A percentile compares a stretch with the other conserved stretches of the same genome.
Conservation (phyloP, 1,140 invertebrate genomes). For the Drosophila seguyi region DNA sequence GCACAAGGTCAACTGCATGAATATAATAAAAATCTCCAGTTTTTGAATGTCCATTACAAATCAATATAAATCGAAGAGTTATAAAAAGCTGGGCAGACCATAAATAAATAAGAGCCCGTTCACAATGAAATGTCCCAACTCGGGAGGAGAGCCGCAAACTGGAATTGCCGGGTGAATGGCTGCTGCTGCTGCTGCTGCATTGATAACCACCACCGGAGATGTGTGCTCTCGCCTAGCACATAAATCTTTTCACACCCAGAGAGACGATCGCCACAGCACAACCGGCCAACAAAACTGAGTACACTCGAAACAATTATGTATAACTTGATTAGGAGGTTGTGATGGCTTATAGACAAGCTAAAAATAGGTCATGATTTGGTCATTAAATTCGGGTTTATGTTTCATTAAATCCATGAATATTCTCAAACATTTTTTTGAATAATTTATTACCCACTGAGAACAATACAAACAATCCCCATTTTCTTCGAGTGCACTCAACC, state of each 20-base stretch:
- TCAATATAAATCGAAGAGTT: slow-evolving; percentile 83
- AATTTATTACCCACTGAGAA: not conserved
- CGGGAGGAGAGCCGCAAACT: slow-evolving; percentile 54
- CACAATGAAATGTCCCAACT: slow-evolving; percentile 76
- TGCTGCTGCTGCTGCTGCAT: slow-evolving; percentile 59
- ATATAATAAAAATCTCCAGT: slow-evolving; percentile 49
- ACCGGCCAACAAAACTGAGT: slow-evolving; percentile 8
- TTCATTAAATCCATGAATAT: too few relatives aligned
- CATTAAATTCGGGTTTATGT: too few relatives aligned
- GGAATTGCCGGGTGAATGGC: slow-evolving; percentile 79
- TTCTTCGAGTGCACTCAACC: slow-evolving; percentile 18
- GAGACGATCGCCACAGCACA: slow-evolving; percentile 20
- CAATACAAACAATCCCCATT: not conserved
- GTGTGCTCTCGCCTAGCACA: slow-evolving; percentile 65
- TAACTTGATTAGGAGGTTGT: too few relatives aligned
- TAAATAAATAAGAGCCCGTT: slow-evolving; percentile 72
- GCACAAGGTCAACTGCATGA: slow-evolving; percentile 73
- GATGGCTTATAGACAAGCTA: too few relatives aligned
- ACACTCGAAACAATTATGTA: not conserved
- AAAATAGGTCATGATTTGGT: too few relatives aligned
- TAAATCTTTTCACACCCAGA: slow-evolving; percentile 79
- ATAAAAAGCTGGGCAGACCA: slow-evolving; percentile 77
- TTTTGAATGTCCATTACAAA: slow-evolving; percentile 73
- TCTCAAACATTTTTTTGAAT: too few relatives aligned
- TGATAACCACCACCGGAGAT: slow-evolving; percentile 66